Percentiles rank a stretch among this genome's conserved stretches.
Conservation (phyloP, 2,113 vertebrate genomes). For the Strix aluco region DNA sequence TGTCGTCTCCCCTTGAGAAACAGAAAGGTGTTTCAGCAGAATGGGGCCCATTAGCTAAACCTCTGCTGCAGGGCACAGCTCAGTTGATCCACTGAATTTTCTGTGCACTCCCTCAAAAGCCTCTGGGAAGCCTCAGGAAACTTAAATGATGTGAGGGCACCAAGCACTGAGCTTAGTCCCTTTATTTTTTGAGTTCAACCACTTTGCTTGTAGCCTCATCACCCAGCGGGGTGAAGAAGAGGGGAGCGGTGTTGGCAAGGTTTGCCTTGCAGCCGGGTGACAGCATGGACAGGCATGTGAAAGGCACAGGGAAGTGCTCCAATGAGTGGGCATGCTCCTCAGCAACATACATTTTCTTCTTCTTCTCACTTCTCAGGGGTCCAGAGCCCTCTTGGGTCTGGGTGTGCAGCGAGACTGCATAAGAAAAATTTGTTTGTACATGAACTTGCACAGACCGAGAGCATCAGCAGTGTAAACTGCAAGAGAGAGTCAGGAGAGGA, state of each 20-base stretch:
- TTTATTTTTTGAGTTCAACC: not conserved
- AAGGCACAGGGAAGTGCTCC: accelerated
- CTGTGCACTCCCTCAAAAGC: not conserved
- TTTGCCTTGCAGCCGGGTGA: not conserved
- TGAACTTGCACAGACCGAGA: not conserved
- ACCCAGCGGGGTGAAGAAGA: accelerated
- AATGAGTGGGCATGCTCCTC: not conserved
- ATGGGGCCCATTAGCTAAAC: not conserved
- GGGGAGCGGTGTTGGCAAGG: not conserved
- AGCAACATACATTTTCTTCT: not conserved
- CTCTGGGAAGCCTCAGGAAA: not conserved
- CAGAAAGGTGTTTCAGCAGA: not conserved
- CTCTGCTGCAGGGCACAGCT: not conserved
- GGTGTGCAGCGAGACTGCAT: accelerated
- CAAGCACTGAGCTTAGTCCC: not conserved
- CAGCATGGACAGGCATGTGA: accelerated
- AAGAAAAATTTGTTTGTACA: not conserved
- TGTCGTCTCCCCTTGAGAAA: not conserved
- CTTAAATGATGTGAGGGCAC: not conserved
- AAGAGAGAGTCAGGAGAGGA: not conserved
- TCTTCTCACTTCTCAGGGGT: not conserved
- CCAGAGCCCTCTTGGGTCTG: accelerated
- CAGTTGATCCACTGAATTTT: not conserved
- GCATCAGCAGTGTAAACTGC: not conserved
- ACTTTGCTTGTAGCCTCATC: not conserved